phyloP scores from a whole-genome alignment of 2,888 invertebrate species.

The Eretmocerus hayati region DNA sequence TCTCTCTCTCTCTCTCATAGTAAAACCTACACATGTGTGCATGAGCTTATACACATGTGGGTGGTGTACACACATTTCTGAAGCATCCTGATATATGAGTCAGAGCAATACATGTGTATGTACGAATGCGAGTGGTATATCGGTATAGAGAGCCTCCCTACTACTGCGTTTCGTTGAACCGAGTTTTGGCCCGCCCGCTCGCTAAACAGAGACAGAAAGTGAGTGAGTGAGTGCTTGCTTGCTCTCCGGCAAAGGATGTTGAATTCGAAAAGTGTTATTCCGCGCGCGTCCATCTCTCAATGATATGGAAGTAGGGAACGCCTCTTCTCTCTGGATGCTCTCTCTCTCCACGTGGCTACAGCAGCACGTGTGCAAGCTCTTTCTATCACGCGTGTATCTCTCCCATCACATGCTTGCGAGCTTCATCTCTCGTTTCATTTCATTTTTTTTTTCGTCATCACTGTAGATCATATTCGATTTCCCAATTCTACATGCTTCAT shows the following conservation, averaged over 20 bases:
- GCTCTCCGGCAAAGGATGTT: conserved; percentile 40
- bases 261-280: conserved; percentile 47
- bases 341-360: conserved; percentile 36
- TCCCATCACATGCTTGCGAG: conserved; percentile 13
- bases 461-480: too few species aligned
- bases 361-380: conserved; percentile 46
- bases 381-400: conserved; percentile 34
- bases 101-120: too few species aligned
- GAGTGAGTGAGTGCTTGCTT: neutral
- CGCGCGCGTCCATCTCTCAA: conserved; percentile 48
- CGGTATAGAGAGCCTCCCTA: too few species aligned
- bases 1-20: too few species aligned
- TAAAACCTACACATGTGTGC: too few species aligned
- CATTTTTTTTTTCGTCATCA: neutral
- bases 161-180: too few species aligned
- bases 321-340: conserved; percentile 31
- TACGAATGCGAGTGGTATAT: too few species aligned
- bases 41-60: too few species aligned
- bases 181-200: neutral
- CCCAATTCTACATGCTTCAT: too few species aligned
- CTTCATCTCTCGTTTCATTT: conserved; percentile 6
- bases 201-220: neutral
- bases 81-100: too few species aligned
- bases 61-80: too few species aligned
- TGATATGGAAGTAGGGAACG: conserved; percentile 48